These are phyloP conservation scores for Cyprinella venusta DNA, from an alignment of 2,797 vertebrate species.

Conservation along the genomic window DNA sequence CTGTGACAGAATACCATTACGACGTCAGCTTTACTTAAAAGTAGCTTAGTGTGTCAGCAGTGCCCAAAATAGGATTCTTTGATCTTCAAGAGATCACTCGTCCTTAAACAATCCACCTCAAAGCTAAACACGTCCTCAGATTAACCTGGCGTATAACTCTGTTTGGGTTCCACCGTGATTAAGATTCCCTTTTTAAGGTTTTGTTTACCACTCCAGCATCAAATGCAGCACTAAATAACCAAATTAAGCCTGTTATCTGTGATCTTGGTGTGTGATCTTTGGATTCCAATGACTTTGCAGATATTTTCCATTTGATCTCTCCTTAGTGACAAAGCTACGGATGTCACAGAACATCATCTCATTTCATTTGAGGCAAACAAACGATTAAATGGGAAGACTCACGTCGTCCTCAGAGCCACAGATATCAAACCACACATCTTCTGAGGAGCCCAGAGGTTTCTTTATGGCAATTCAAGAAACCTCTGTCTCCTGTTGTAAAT, in stretches of 20 bases:
- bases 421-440: conserved; percentile 34
- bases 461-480: conserved; percentile 17
- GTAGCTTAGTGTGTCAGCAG: conserved; percentile 12
- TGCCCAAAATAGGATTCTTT: conserved; percentile 32
- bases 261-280: not conserved
- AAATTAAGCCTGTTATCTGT: conserved; percentile 22
- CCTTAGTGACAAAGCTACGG: not conserved
- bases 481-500: conserved; percentile 49
- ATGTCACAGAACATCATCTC: not conserved
- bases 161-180: conserved; percentile 34
- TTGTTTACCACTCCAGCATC: not conserved
- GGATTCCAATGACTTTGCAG: not conserved
- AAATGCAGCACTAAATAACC: conserved; percentile 17
- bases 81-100: conserved; percentile 46
- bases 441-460: conserved; percentile 1
- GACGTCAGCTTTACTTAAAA: not conserved
- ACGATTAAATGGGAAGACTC: not conserved
- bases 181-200: not conserved
- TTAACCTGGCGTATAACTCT: not conserved
- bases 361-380: conserved; percentile 13
- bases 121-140: conserved; percentile 43
- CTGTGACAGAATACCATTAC: not conserved
- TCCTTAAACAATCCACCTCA: conserved; percentile 56
- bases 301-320: no score
- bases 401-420: not conserved